Conservation (phyloP, 92 coral and sea anemone genomes). For the Pocillopora meandrina region DNA sequence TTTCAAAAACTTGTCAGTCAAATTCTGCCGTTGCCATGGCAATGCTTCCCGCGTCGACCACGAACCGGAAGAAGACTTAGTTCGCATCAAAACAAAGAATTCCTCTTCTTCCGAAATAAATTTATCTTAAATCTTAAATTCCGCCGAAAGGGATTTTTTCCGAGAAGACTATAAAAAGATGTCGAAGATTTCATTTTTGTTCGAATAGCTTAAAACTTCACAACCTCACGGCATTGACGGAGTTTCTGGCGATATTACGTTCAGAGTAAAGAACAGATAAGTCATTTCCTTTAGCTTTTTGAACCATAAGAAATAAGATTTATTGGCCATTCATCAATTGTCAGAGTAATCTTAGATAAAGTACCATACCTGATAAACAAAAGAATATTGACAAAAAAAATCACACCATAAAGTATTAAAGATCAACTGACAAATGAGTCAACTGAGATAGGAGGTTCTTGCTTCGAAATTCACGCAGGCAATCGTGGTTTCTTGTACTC, state of each 20-base stretch:
- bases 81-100: neutral
- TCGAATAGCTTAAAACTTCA: neutral
- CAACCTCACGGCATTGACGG: too few species aligned
- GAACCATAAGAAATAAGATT: neutral
- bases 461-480: too few species aligned
- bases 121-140: too few species aligned
- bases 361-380: neutral
- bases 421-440: neutral
- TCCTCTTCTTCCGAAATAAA: neutral
- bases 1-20: constrained; percentile 41
- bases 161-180: neutral
- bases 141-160: too few species aligned
- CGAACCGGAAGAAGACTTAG: neutral
- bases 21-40: constrained; percentile 33
- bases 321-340: neutral
- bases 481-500: too few species aligned
- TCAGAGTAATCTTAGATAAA: neutral
- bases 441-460: neutral
- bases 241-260: too few species aligned
- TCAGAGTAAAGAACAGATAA: too few species aligned
- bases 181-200: neutral
- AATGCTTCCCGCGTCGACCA: constrained; percentile 10
- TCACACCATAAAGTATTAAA: neutral
- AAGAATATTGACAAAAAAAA: neutral
- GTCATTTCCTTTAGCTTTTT: too few species aligned